phyloP scores from a whole-genome alignment of 2,888 invertebrate genomes.

The Diarsia dahlii region DNA sequence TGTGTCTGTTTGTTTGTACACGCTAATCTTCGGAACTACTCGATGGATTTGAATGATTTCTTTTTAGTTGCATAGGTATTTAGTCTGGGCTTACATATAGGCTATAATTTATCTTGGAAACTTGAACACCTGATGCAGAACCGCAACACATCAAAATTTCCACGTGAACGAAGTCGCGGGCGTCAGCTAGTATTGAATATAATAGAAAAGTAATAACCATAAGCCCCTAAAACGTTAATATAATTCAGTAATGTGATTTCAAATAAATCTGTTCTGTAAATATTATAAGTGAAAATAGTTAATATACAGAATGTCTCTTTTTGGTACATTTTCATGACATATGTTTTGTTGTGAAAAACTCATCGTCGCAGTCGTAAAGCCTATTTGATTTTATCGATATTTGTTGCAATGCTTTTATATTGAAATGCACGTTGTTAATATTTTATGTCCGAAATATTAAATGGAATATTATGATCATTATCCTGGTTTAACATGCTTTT shows the following conservation, averaged over 20 bases:
- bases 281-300: too few relatives aligned
- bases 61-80: too few relatives aligned
- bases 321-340: background rate
- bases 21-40: too few relatives aligned
- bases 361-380: background rate
- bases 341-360: conserved; percentile 9
- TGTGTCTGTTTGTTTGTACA: too few relatives aligned
- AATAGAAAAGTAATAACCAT: background rate
- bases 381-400: conserved; percentile 12
- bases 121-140: too few relatives aligned
- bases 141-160: too few relatives aligned
- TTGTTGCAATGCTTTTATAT: conserved; percentile 16
- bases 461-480: conserved; percentile 9
- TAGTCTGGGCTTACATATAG: too few relatives aligned
- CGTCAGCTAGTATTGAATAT: too few relatives aligned
- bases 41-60: too few relatives aligned
- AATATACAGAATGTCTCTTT: too few relatives aligned
- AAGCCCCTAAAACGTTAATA: background rate
- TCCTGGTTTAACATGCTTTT: background rate
- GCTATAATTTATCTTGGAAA: too few relatives aligned
- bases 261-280: background rate
- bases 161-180: too few relatives aligned
- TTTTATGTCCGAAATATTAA: conserved; percentile 26
- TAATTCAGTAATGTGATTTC: background rate
- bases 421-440: conserved; percentile 17